Evolutionary conservation across 2,113 vertebrate genomes (phyloP), one percentile per base, ranked within the genome.

Genomic region (Vulpes ferrilata): DNA sequence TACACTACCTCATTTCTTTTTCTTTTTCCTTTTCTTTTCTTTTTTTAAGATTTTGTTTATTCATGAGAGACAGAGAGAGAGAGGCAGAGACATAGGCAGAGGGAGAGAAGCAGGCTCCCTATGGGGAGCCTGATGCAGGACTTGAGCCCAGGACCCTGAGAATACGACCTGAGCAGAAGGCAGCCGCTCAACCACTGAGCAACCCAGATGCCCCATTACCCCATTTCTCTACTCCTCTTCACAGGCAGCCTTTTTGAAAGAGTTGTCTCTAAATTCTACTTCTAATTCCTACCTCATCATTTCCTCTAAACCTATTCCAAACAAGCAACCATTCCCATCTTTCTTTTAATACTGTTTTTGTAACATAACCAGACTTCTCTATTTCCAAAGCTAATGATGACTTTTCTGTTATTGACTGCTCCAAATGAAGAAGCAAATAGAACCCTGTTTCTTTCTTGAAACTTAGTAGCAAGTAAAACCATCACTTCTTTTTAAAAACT

Each of bases 371-470:
- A 91, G 48, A 93, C 38, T 32, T 90, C 32, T 85, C 43, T 55
- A 13, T 71, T 88, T 91, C 55, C 88, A 94, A 93, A 95, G 43
- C 51, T 74, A 85, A 48, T 59, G 81, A 53, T 53, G 79, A 83
- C 15, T 65, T 74, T 76, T 53, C 35, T 82, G 38, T 73, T 38
- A 27, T 11, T 93, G 35, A 82, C 53, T 83, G 27, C 82, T 88
- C 69, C 80, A 78, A 8, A 16, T 23, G 30, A 83, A 90, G 73
- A 43, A 65, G n/a, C 11, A 73, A 80, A 43, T 48, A 0, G 22
- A 94, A 76, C 20, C 22, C 22, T 55, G 11, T 89, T 95, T 90
- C 71, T 65, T 90, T 93, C 81, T 87, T 87, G 65, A 87, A 90
- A 93, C 74, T 67, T 74, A 53, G 53, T 48, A 69, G 32, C 32